Percentiles rank a stretch among this genome's conserved stretches.
These are phyloP conservation scores for Channa argus DNA, from an alignment of 2,113 vertebrate species.

Conservation along the genomic window DNA sequence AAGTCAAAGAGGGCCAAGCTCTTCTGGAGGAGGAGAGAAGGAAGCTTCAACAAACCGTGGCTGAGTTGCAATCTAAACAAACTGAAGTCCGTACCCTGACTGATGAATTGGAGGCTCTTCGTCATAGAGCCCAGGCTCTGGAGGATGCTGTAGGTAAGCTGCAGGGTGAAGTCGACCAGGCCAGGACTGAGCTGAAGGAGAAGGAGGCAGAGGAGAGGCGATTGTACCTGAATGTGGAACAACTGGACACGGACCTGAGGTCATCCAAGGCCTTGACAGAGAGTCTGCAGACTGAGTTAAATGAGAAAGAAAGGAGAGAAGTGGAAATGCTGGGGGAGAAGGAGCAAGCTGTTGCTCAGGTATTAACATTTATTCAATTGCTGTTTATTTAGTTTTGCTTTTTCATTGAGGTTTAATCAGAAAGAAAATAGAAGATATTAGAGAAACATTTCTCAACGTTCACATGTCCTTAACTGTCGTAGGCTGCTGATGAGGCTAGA, in stretches of 20 bases:
- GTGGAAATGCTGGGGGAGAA: constrained; percentile 88
- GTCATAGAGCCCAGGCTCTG: constrained; percentile 79
- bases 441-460: not conserved
- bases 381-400: not conserved
- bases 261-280: constrained; percentile 87
- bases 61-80: constrained; percentile 77
- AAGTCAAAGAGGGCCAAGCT: constrained; percentile 74
- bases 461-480: constrained; percentile 9
- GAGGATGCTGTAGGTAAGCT: constrained; percentile 83
- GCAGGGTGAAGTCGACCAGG: constrained; percentile 77
- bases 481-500: constrained; percentile 87
- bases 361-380: constrained; percentile 46
- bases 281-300: constrained; percentile 86
- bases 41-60: constrained; percentile 75
- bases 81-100: constrained; percentile 73
- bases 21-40: constrained; percentile 81
- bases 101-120: constrained; percentile 81
- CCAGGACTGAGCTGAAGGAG: constrained; percentile 79
- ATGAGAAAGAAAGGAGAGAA: constrained; percentile 90
- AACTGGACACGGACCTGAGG: constrained; percentile 90
- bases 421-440: not conserved
- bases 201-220: constrained; percentile 86
- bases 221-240: constrained; percentile 86
- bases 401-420: not conserved
- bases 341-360: constrained; percentile 89